Conservation (phyloP, 1,140 invertebrate genomes). For the Augochlora pura region DNA sequence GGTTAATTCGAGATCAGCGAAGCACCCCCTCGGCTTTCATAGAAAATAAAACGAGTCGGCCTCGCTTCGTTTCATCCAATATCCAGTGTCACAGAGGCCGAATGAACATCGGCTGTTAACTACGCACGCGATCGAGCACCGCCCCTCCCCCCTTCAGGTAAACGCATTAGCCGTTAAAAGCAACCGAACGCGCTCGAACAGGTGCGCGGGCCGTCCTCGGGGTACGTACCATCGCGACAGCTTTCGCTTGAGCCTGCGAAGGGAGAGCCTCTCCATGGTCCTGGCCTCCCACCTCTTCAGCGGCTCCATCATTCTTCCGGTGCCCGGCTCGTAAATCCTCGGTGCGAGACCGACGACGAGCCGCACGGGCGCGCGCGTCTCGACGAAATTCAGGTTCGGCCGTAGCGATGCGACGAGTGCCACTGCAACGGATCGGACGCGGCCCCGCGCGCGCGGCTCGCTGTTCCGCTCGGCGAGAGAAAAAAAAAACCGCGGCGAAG, state of each 20-base stretch:
- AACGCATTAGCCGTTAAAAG: too few relatives aligned
- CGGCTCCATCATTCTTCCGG: constrained; percentile 41
- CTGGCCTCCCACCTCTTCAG: constrained; percentile 61
- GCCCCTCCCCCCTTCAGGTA: too few relatives aligned
- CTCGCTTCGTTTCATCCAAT: too few relatives aligned
- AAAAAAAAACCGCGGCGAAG: background rate
- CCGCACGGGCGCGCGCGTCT: background rate
- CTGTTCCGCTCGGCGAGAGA: background rate
- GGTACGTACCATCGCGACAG: constrained; percentile 48
- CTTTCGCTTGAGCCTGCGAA: constrained; percentile 36
- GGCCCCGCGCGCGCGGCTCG: constrained; percentile 31
- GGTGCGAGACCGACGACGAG: too few relatives aligned
- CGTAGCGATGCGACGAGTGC: constrained; percentile 45
- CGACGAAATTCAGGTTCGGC: constrained; percentile 17
- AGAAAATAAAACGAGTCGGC: too few relatives aligned
- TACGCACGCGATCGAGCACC: too few relatives aligned
- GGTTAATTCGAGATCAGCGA: too few relatives aligned
- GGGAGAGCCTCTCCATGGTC: constrained; percentile 55
- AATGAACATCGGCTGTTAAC: too few relatives aligned
- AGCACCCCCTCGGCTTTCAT: too few relatives aligned
- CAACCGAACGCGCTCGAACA: too few relatives aligned
- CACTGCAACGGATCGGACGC: constrained; percentile 43
- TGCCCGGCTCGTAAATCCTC: background rate
- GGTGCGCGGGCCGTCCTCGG: too few relatives aligned
- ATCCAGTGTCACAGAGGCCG: too few relatives aligned